Percentiles rank a stretch among this genome's conserved stretches.
phyloP scores from a whole-genome alignment of 2,888 invertebrate genomes.

The Monochamus alternatus region DNA sequence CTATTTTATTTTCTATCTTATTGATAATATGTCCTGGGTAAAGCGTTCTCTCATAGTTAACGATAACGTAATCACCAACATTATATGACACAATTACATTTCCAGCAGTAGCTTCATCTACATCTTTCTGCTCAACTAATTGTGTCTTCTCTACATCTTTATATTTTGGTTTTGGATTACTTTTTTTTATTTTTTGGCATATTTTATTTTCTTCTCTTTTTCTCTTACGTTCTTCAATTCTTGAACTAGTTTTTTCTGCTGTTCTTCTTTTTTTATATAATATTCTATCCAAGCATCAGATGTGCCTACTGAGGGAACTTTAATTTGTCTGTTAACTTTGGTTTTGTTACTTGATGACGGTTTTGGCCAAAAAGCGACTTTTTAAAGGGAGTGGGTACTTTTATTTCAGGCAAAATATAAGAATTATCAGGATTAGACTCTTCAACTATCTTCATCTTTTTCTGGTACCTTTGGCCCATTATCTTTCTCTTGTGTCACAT shows the following conservation, averaged over 20 bases:
- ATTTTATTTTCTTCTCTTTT: constrained; percentile 4
- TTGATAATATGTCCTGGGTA: too few species aligned
- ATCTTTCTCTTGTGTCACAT: neutral
- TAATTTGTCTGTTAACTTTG: neutral
- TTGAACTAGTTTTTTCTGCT: neutral
- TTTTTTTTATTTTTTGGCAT: too few species aligned
- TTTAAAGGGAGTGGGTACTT: constrained; percentile 27
- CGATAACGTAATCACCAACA: too few species aligned
- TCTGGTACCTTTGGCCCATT: constrained; percentile 1
- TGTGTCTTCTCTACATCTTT: too few species aligned
- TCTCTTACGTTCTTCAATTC: neutral
- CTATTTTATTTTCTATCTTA: too few species aligned
- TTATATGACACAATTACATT: too few species aligned
- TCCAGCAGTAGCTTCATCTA: too few species aligned
- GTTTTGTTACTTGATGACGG: neutral
- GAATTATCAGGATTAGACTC: neutral
- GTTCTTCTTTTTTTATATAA: constrained; percentile 11
- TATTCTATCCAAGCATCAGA: constrained; percentile 13
- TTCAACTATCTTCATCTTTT: constrained; percentile 1
- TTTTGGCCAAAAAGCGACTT: constrained; percentile 12
- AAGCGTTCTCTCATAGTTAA: too few species aligned
- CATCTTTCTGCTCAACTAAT: too few species aligned
- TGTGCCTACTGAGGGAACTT: neutral
- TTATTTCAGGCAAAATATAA: constrained; percentile 27
- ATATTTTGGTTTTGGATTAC: too few species aligned